Base-by-base conservation (phyloP, 2,113 vertebrate genomes). In the Narcine bancroftii region DNA sequence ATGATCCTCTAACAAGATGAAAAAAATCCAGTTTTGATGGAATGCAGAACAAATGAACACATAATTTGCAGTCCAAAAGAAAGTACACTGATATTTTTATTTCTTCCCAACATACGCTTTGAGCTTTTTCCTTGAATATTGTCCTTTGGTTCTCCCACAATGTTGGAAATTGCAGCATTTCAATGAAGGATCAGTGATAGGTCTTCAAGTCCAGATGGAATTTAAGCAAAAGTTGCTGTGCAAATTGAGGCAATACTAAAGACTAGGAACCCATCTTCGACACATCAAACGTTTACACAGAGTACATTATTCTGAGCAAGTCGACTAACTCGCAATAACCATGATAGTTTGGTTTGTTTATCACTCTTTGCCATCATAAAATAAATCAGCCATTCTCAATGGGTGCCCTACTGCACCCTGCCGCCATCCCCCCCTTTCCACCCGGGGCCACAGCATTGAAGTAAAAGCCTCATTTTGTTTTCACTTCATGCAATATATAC, bases 31-130 rank as follows among this genome's bases (percentile, higher is more conserved):
- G 95, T 96, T 95, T 95, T 95, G 93, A 93, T 0, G 94, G 95
- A 96, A 96, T 96, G 95, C 95, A 96, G 95, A 96, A 96, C 95
- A 95, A 96, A 96, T 95, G 93, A 95, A 95, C 95, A 94, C 45
- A 89, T 47, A 11, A 69, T 66, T 89, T 11, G 39, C 9, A 45
- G 65, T 71, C 29, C 42, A 60, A 91, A 69, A 87, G 65, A 91
- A 26, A 45, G 26, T 91, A 47, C 63, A 91, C 39, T 69, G 45
- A 79, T 33, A 24, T 65, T 91, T 47, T 47, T 47, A 47, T 45
- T 45, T 33, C 39, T 56, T 15, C 33, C 6, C 53, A 13, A 26
- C 26, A 56, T 36, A 4, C 39, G 53, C 53, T 19, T 60, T 63
- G 17, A n/a, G 53, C 53, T 15, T 87, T 60, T n/a, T 87, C 53